Percentiles rank a stretch among this genome's conserved stretches.
Conservation (phyloP, 1,140 invertebrate genomes). For the Notospermus geniculatus region DNA sequence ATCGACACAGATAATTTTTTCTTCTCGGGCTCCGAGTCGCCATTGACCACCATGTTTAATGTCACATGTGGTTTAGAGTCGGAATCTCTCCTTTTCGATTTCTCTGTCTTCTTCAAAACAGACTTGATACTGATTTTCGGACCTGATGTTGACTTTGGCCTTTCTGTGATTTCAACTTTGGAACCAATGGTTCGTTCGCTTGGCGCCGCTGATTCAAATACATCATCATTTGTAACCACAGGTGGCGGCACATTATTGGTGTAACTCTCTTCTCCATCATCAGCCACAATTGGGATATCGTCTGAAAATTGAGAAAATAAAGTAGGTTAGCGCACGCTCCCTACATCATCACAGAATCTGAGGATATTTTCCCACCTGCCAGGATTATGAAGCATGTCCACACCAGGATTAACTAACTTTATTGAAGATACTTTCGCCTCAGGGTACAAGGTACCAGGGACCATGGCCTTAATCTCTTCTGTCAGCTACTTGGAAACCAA, state of each 20-base stretch:
- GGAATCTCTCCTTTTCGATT: not conserved
- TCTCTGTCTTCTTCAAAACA: slow-evolving; percentile 4
- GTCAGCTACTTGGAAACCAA: no score
- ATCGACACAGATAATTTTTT: not conserved
- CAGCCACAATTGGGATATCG: slow-evolving; percentile 36
- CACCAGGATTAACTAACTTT: no score
- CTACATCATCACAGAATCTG: no score
- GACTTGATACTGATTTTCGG: not conserved
- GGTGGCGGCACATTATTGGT: slow-evolving; percentile 22
- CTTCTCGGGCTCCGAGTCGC: not conserved
- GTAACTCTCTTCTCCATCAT: slow-evolving; percentile 26
- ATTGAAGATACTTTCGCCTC: no score
- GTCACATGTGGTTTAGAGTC: not conserved
- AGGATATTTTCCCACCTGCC: not conserved
- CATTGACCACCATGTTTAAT: not conserved
- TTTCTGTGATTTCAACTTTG: not conserved
- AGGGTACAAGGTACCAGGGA: no score
- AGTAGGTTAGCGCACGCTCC: slow-evolving; percentile 8
- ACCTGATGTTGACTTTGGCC: not conserved
- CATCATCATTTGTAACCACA: not conserved
- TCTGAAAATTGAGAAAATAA: slow-evolving; percentile 32
- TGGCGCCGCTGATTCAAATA: no score
- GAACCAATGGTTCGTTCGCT: not conserved
- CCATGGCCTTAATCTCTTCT: no score
- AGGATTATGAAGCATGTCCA: no score